Percentiles rank a stretch among this genome's conserved stretches.
Evolutionary conservation across 2,797 vertebrate species (phyloP).

Genomic region (Pseudocheirus occidentalis): DNA sequence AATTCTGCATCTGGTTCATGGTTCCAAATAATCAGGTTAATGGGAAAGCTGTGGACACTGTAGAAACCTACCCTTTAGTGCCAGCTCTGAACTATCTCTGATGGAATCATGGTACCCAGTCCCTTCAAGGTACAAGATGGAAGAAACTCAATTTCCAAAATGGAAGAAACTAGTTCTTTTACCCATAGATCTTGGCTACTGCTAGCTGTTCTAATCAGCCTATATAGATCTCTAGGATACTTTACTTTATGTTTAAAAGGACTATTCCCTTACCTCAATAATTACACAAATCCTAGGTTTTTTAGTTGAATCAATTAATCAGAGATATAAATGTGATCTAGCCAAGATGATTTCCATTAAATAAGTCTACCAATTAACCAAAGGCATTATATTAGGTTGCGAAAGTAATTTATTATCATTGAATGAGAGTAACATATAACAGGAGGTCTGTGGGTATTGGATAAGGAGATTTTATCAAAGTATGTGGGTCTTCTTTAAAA

Average conservation of each 20-base stretch:
- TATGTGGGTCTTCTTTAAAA: too few relatives aligned
- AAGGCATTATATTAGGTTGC: too few relatives aligned
- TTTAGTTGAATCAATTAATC: too few relatives aligned
- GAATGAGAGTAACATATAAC: not conserved
- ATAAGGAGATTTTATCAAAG: not conserved
- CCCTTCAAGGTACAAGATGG: not conserved
- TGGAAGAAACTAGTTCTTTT: not conserved
- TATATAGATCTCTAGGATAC: not conserved
- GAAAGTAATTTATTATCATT: too few relatives aligned
- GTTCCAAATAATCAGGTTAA: not conserved
- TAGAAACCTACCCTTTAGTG: not conserved
- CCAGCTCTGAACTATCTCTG: not conserved
- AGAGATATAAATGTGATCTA: too few relatives aligned
- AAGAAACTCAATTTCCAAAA: not conserved
- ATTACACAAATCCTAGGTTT: too few relatives aligned
- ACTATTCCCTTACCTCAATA: too few relatives aligned
- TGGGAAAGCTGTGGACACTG: not conserved
- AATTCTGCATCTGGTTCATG: not conserved
- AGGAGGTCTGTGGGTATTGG: not conserved
- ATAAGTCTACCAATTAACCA: too few relatives aligned
- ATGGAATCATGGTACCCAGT: not conserved
- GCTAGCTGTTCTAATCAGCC: not conserved
- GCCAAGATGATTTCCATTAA: too few relatives aligned
- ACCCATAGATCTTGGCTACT: not conserved
- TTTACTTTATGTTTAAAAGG: not conserved